phyloP scores from a whole-genome alignment of 2,888 invertebrate genomes.

The Pimpla rufipes region DNA sequence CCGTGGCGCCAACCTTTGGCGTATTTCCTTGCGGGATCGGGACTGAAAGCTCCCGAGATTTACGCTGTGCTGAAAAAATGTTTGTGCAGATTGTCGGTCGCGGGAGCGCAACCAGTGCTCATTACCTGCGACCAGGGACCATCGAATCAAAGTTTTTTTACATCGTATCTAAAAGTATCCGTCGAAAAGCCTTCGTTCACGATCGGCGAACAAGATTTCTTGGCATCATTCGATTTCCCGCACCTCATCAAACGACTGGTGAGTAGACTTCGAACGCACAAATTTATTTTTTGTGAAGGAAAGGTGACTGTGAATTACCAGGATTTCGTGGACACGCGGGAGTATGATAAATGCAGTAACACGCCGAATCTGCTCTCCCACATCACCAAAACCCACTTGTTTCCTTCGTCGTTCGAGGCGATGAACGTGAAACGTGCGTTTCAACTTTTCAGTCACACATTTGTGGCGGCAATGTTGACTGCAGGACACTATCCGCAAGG shows the following conservation, averaged over 20 bases:
- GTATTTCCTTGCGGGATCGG: slow-evolving; percentile 54
- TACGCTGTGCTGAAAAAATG: background rate
- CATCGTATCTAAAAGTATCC: background rate
- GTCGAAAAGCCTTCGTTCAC: slow-evolving; percentile 22
- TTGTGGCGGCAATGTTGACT: slow-evolving; percentile 49
- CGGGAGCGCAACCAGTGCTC: background rate
- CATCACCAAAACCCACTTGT: slow-evolving; percentile 56
- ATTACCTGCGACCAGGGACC: slow-evolving; percentile 50
- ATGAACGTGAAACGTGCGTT: slow-evolving; percentile 69
- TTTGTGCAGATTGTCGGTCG: slow-evolving; percentile 8
- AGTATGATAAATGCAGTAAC: background rate
- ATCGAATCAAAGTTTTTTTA: slow-evolving; percentile 2
- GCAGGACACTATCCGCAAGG: slow-evolving; percentile 42
- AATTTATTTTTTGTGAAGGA: slow-evolving; percentile 46
- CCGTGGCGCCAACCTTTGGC: slow-evolving; percentile 20
- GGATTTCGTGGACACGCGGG: slow-evolving; percentile 53
- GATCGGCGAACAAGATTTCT: background rate
- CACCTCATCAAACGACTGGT: slow-evolving; percentile 64
- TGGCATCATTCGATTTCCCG: background rate
- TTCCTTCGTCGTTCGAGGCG: slow-evolving; percentile 53
- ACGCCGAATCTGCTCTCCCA: slow-evolving; percentile 52
- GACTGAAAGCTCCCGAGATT: slow-evolving; percentile 10
- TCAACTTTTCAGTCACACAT: slow-evolving; percentile 60
- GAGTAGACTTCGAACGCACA: slow-evolving; percentile 26
- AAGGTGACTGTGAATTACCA: slow-evolving; percentile 43